Base-by-base conservation (phyloP, 1,140 invertebrate species). In the Saxidomus purpurata region DNA sequence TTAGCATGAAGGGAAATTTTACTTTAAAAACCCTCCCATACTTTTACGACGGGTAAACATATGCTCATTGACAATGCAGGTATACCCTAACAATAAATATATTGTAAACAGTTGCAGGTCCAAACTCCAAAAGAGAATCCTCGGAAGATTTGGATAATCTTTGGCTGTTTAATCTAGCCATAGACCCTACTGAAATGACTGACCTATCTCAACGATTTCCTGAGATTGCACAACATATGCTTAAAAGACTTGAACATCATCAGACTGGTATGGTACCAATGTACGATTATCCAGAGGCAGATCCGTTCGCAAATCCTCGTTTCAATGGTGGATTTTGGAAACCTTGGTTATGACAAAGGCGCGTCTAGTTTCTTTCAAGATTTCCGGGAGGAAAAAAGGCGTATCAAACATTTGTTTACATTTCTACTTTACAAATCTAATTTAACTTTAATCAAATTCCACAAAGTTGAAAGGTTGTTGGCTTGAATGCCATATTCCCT, bases 251-350 rank as follows among this genome's bases (percentile, higher is more conserved):
- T 0, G 67, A 49, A 11, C 34, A 88, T 22, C 93, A 92, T 63
- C 91, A 95, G n/a, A 52, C 76, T 11, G 93, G 93, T 6, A 91
- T 93, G 38, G 92, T 94, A 0, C 91, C 92, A 4, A 28, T n/a
- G 25, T 89, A 85, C 25, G 31, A 69, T 3, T 94, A 90, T 59
- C 94, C 94, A 0, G 4, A 43, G 11, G 52, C 55, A 31, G 94
- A 95, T 82, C 92, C 90, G 0, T 69, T 38, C 13, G 91, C 92
- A 76, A 86, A 95, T 52, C 94, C 94, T 17, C 81, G 90, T 40
- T 84, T 89, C 0, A 92, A 92, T 61, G 91, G 90, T n/a, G 94
- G 94, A 36, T 93, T 91, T 22, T 95, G 94, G 94, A 92, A 93
- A 13, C 94, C 94, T 15, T 95, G 94, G 94, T 31, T 89, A 71